Conservation (phyloP, 37 sponge, comb jelly and placozoan species). For the Aplysina aerophoba region DNA sequence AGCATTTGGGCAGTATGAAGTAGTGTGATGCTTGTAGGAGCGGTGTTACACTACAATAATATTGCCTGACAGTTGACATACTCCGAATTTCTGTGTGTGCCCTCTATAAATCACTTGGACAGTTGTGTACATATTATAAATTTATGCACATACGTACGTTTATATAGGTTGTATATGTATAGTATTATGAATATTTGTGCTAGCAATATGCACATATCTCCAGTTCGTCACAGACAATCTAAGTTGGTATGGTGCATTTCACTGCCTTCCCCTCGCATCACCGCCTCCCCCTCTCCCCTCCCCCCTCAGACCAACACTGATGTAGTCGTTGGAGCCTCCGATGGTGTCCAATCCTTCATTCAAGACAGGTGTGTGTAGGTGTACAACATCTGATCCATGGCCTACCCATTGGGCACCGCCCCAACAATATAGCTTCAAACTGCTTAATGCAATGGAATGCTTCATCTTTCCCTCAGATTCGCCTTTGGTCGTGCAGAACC, state of each 20-base stretch:
- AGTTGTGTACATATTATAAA: too few relatives aligned
- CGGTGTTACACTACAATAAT: too few relatives aligned
- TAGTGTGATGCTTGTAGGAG: too few relatives aligned
- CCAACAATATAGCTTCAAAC: not conserved
- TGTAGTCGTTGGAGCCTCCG: slow-evolving; percentile 43
- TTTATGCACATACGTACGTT: not conserved
- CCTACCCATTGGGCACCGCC: too few relatives aligned
- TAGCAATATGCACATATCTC: not conserved
- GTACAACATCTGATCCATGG: not conserved
- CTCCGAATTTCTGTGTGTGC: too few relatives aligned
- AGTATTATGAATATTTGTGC: not conserved
- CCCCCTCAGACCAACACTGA: slow-evolving; percentile 46
- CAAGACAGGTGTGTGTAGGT: slow-evolving; percentile 60
- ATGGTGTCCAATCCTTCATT: slow-evolving; percentile 39
- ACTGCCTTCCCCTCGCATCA: not conserved
- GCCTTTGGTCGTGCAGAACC: slow-evolving; percentile 22
- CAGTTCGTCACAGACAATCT: too few relatives aligned
- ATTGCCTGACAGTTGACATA: too few relatives aligned
- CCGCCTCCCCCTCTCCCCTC: not conserved
- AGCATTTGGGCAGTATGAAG: too few relatives aligned
- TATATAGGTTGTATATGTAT: not conserved
- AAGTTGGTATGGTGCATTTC: not conserved
- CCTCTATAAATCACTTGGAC: too few relatives aligned
- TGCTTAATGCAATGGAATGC: not conserved
- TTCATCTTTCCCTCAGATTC: slow-evolving; percentile 6